Base-by-base conservation (phyloP, 2,888 invertebrate genomes). In the Drosophila austrosaltans region DNA sequence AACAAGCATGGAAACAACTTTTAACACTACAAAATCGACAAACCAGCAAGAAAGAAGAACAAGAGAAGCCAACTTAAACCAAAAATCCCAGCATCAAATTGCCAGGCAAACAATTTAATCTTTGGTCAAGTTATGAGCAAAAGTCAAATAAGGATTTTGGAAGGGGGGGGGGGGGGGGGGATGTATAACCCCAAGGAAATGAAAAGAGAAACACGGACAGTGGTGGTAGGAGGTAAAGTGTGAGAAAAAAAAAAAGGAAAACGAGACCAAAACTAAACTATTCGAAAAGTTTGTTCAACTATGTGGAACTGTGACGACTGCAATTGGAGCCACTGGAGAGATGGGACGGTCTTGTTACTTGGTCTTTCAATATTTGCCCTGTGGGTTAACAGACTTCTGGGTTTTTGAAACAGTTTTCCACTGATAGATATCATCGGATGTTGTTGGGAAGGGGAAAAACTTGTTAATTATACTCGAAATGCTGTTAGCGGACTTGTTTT, bases 401-500 rank as follows among this genome's bases (percentile, higher is more conserved):
- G 58, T 63, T 66, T 48, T 48, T 48, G 48, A 48, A 67, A 32
- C 78, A 75, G 82, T 79, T 87, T 82, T 63, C 66, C 74, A 72
- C 48, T 8, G 22, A 36, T 36, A 36, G 7, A 30, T 30, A 30
- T 1, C 8, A 36, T 48, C 48, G 4, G 1, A 25, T 42, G 48
- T 20, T 42, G 16, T 16, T n/a, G 42, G 7, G 44, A 16, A 4
- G 42, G 59, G 62, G 67, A 72, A 79, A 79, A 82, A 84, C 84
- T 88, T 88, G 84, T 88, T 84, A 84, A 84, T 84, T 84, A 85
- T 77, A 76, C 75, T 77, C 63, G 63, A 79, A 73, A 74, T 72
- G 65, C 66, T 56, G 30, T 44, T 44, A 28, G 48, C 22, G 44
- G 44, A 42, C 78, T 81, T 85, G 85, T 89, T 84, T 81, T 81